Evolutionary conservation across 2,888 invertebrate genomes (phyloP), one percentile per base, ranked within the genome.

Genomic region (Gymnoscelis rufifasciata): DNA sequence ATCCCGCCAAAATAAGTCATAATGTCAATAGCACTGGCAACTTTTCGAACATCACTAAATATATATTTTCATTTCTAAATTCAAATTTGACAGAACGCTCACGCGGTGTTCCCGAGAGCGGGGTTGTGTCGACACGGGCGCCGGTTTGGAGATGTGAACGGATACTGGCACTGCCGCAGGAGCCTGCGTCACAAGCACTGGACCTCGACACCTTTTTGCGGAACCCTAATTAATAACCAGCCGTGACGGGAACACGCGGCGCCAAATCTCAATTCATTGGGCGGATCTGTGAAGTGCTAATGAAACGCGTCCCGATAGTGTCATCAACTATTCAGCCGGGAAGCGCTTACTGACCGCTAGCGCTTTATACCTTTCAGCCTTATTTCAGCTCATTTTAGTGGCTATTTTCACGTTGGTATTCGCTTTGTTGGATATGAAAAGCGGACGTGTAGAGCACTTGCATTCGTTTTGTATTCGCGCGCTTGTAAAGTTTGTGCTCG

Each of bases 181-280:
- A 83, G 81, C 74, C 81, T 84, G 83, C 86, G 86, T 84, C 86
- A 84, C 71, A 71, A 67, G 70, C 65, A 60, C 71, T 74, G 82
- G 79, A 80, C 78, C 80, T 71, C 74, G 77, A 73, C 82, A 83
- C 83, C 81, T 83, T 82, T 81, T 83, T 80, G 73, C 62, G 80
- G 80, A 71, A 73, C 78, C 80, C 83, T 83, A 82, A 84, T 84
- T 84, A 83, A 86, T 83, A 78, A 78, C 74, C 70, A 69, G 68
- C 69, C 74, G 68, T 76, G 75, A 78, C 74, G 69, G 63, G 64
- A 66, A 76, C 72, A 68, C 73, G 68, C 66, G 69, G 56, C 60
- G 57, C 66, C 64, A 65, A 70, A 70, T 66, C 68, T 62, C 57
- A 62, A 62, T 64, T 58, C 57, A 56, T 56, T 52, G 58, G 55